phyloP scores from a whole-genome alignment of 2,888 invertebrate species.

The Deilephila porcellus region DNA sequence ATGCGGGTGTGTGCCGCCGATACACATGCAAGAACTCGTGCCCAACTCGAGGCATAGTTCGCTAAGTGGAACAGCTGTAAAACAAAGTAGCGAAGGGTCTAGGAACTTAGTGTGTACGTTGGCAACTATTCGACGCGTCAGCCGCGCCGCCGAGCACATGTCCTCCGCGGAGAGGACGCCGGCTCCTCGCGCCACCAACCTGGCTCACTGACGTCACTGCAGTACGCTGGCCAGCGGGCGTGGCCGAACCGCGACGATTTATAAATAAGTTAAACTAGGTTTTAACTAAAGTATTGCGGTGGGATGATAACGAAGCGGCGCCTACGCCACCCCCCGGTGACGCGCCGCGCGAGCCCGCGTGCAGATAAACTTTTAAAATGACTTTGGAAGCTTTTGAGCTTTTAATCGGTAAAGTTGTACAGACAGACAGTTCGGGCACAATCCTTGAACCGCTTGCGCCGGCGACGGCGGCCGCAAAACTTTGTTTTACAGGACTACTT shows the following conservation, averaged over 20 bases:
- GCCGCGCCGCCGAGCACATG: conserved; percentile 40
- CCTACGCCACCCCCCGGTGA: conserved; percentile 63
- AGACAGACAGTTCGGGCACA: conserved; percentile 85
- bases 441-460: conserved; percentile 86
- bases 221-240: conserved; percentile 52
- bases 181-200: conserved; percentile 59
- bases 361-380: conserved; percentile 86
- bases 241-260: conserved; percentile 74
- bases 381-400: conserved; percentile 86
- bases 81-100: conserved; percentile 85
- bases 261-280: conserved; percentile 84
- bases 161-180: conserved; percentile 38
- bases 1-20: conserved; percentile 82
- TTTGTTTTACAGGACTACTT: conserved; percentile 86
- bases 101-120: conserved; percentile 82
- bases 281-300: conserved; percentile 79
- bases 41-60: conserved; percentile 84
- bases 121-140: conserved; percentile 68
- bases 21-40: conserved; percentile 84
- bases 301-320: conserved; percentile 77
- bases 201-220: conserved; percentile 74
- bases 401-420: conserved; percentile 86
- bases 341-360: conserved; percentile 70
- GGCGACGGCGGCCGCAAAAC: conserved; percentile 86
- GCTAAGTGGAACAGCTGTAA: conserved; percentile 85